Evolutionary conservation across 2,888 invertebrate genomes (phyloP).

Genomic region (Scaptomyza parva): DNA sequence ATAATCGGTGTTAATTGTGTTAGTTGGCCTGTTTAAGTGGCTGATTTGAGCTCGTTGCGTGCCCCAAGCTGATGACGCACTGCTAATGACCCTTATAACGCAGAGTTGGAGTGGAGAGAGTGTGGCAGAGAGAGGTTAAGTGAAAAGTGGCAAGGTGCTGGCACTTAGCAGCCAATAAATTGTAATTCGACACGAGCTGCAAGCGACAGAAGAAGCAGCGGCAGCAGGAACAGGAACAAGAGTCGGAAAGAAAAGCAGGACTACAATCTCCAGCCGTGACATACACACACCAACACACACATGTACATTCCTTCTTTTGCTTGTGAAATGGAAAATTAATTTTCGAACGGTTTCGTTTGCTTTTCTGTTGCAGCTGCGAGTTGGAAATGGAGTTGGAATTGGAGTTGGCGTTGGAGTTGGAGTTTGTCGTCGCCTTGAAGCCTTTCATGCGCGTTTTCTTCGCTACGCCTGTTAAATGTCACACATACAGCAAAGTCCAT

Average conservation of each 20-base stretch:
- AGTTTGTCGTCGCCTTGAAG: conserved; percentile 46
- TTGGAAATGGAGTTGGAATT: too few relatives aligned
- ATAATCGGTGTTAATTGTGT: neutral
- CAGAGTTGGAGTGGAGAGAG: neutral
- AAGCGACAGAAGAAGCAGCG: conserved; percentile 36
- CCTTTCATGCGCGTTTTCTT: conserved; percentile 39
- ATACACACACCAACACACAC: conserved; percentile 24
- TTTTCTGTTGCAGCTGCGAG: conserved; percentile 42
- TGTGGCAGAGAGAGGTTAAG: conserved; percentile 3
- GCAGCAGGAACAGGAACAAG: conserved; percentile 16
- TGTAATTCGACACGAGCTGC: conserved; percentile 76
- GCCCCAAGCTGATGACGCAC: conserved; percentile 30
- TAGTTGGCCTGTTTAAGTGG: conserved; percentile 5
- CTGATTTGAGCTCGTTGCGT: conserved; percentile 4
- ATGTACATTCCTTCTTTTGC: conserved; percentile 41
- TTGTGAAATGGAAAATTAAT: conserved; percentile 77
- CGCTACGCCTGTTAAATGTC: conserved; percentile 46
- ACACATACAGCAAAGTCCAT: neutral
- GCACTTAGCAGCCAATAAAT: conserved; percentile 80
- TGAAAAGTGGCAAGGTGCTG: conserved; percentile 56
- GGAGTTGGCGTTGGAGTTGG: too few relatives aligned
- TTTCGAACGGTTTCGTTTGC: conserved; percentile 75
- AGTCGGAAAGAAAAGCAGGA: conserved; percentile 6
- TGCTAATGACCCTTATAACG: conserved; percentile 39
- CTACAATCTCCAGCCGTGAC: conserved; percentile 20